Conservation (phyloP, 2,113 vertebrate genomes). For the Siniperca chuatsi region DNA sequence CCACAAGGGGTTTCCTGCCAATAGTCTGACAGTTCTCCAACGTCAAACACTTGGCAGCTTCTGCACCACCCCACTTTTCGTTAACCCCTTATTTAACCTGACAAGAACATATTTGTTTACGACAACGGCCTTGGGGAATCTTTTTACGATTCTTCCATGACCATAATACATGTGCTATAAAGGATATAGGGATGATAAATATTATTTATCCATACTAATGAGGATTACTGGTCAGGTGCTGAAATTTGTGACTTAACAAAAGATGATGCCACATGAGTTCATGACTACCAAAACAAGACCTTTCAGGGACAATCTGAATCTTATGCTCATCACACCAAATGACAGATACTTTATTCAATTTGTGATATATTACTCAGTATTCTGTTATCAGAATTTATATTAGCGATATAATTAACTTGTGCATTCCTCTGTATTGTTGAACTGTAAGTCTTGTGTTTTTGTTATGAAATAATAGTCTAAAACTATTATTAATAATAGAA, state of each 20-base stretch:
- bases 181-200: background rate
- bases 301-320: background rate
- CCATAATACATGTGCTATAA: background rate
- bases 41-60: conserved; percentile 58
- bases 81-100: conserved; percentile 68
- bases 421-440: background rate
- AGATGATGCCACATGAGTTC: background rate
- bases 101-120: conserved; percentile 57
- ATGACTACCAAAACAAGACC: background rate
- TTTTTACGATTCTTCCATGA: background rate
- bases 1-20: conserved; percentile 60
- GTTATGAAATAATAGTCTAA: background rate
- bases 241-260: background rate
- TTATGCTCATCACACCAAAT: background rate
- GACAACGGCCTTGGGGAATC: background rate
- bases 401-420: background rate
- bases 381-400: background rate
- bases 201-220: background rate
- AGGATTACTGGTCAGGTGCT: background rate
- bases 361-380: background rate
- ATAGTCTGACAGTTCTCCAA: conserved; percentile 40
- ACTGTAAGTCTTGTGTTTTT: background rate
- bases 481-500: background rate
- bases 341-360: background rate
- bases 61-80: conserved; percentile 27